Evolutionary conservation across 64 coral and sea anemone genomes (phyloP).

Genomic region (Platygyra sinensis): DNA sequence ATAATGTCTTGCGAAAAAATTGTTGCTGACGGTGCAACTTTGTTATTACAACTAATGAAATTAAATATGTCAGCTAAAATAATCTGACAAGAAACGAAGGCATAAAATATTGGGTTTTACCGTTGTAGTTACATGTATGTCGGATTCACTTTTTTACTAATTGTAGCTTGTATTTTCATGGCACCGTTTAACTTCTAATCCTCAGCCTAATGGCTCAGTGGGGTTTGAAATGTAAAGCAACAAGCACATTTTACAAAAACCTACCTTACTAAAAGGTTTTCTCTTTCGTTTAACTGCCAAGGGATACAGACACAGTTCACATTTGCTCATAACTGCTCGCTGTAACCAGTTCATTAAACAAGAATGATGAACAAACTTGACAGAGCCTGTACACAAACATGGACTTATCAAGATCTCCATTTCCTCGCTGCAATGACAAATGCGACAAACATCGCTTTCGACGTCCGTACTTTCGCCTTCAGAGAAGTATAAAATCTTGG

Average conservation of each 20-base stretch:
- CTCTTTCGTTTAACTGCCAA: constrained; percentile 75
- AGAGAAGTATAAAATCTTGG: constrained; percentile 3
- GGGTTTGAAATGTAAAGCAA: neutral
- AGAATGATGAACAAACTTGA: constrained; percentile 82
- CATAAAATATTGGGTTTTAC: too few species aligned
- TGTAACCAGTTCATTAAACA: constrained; percentile 96
- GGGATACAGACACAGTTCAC: constrained; percentile 85
- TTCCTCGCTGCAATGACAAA: constrained; percentile 84
- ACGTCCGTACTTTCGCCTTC: constrained; percentile 28
- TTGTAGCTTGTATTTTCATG: too few species aligned
- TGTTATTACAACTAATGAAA: too few species aligned
- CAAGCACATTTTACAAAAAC: neutral
- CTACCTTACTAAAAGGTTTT: constrained; percentile 90
- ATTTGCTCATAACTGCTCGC: constrained; percentile 80
- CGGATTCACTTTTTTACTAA: too few species aligned
- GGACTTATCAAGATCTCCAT: constrained; percentile 81
- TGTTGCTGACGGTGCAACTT: too few species aligned
- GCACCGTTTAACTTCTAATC: too few species aligned
- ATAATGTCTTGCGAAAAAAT: too few species aligned
- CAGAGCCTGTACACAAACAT: constrained; percentile 90
- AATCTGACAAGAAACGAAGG: too few species aligned
- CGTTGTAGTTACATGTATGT: too few species aligned
- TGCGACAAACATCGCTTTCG: constrained; percentile 78
- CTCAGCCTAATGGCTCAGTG: neutral
- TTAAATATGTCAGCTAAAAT: too few species aligned